Base-by-base conservation (phyloP, 2,797 vertebrate species). In the Epinephelus coioides region DNA sequence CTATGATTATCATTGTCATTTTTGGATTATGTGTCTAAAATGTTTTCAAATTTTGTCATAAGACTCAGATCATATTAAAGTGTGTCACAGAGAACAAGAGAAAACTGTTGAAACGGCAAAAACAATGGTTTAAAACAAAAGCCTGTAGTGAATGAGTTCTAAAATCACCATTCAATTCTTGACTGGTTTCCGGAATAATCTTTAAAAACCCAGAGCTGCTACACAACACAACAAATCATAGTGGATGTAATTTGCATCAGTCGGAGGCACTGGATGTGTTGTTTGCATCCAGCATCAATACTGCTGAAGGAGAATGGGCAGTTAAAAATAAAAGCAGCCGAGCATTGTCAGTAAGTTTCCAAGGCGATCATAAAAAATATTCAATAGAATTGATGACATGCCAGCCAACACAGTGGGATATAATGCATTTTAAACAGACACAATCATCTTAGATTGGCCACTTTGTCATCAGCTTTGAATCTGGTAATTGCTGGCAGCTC, bases 401-500 rank as follows among this genome's bases (percentile, higher is more conserved):
- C 91, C 89, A 89, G 82, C 81, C 79, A 88, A 88, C 85, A 85
- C 81, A 85, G 91, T 82, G 78, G 90, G 86, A 89, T 86, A 89
- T 90, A 91, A 92, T 93, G 91, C 90, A 93, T 94, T 94, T 95
- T 92, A 93, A 94, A 94, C 86, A 91, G 85, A 90, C 56, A 81
- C 91, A 93, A 94, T 94, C 92, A 91, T 94, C 89, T 91, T 83
- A 93, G 89, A 94, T 91, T 90, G 90, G 87, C 90, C 89, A 91
- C 88, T 95, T 94, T 93, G 90, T 94, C 92, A 94, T 92, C 88
- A 88, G 85, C 64, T 78, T 88, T 72, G 91, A 90, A 91, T 93
- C 87, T 88, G 66, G 88, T 91, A 91, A 93, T 93, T 92, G 90
- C 86, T 89, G 88, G 90, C 86, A 90, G 88, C 86, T 88, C 81